These are phyloP conservation scores for Xestia c-nigrum DNA, from an alignment of 2,888 invertebrate genomes.

Conservation along the genomic window DNA sequence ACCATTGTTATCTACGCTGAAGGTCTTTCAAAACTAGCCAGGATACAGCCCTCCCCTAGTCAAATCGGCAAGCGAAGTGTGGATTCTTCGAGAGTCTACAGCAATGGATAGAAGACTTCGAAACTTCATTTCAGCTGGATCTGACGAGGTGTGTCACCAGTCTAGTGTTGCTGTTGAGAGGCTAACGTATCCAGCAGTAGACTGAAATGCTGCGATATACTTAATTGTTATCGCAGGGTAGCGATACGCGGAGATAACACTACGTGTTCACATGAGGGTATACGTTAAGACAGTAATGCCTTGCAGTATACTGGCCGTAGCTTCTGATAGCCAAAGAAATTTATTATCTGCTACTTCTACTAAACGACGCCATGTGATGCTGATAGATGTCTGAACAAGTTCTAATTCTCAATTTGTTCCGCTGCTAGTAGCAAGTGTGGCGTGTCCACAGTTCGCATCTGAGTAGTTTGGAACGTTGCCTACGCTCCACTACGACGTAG, in stretches of 20 bases:
- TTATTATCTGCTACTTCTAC: not conserved
- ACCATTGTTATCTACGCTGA: not conserved
- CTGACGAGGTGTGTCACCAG: not conserved
- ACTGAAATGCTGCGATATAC: not conserved
- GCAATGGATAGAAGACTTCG: not conserved
- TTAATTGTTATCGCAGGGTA: not conserved
- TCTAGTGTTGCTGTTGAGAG: not conserved
- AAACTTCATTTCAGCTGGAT: not conserved
- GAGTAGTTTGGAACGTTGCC: slow-evolving; percentile 52
- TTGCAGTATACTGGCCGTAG: not conserved
- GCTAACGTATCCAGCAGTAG: not conserved
- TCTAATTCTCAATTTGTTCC: slow-evolving; percentile 39
- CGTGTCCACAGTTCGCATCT: slow-evolving; percentile 30
- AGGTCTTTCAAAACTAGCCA: not conserved
- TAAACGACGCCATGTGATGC: not conserved
- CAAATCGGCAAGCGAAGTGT: not conserved
- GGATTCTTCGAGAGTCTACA: not conserved
- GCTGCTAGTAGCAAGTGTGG: slow-evolving; percentile 24
- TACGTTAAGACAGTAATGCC: not conserved
- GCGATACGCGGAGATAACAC: not conserved
- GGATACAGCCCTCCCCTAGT: not conserved
- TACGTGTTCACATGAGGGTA: not conserved
- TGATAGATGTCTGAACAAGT: slow-evolving; percentile 20
- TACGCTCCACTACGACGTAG: slow-evolving; percentile 19
- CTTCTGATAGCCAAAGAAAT: not conserved